Percentiles rank a stretch among this genome's conserved stretches.
Evolutionary conservation across 2,888 invertebrate species (phyloP).

Genomic region (Lordiphosa andalusiaca): DNA sequence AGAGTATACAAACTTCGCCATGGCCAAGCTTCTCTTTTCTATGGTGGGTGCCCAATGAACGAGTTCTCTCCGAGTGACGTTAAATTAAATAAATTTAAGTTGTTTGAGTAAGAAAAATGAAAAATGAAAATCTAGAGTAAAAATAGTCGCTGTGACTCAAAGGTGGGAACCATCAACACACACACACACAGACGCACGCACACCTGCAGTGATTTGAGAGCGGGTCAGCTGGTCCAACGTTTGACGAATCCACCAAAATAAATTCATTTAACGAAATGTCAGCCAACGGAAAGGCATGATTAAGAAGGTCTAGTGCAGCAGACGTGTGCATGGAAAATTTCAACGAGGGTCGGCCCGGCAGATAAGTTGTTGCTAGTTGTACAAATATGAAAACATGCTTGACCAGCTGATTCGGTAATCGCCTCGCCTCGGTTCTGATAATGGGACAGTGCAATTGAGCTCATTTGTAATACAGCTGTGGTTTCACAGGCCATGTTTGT

Average conservation of each 20-base stretch:
- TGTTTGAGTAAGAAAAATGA: constrained; percentile 37
- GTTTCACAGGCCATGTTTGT: constrained; percentile 19
- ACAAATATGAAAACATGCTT: constrained; percentile 28
- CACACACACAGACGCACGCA: constrained; percentile 22
- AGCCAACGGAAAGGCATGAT: too few relatives aligned
- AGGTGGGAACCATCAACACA: constrained; percentile 1
- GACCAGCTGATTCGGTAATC: constrained; percentile 45
- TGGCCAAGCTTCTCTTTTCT: constrained; percentile 3
- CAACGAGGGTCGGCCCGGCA: constrained; percentile 8
- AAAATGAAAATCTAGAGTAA: constrained; percentile 64
- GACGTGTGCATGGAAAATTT: constrained; percentile 46
- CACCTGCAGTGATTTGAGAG: constrained; percentile 52
- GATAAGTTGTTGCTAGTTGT: too few relatives aligned
- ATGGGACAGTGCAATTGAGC: constrained; percentile 13
- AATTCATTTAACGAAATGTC: constrained; percentile 8
- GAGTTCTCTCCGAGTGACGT: constrained; percentile 32
- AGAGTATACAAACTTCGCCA: constrained; percentile 34
- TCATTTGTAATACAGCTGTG: constrained; percentile 12
- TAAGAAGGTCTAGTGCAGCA: constrained; percentile 13
- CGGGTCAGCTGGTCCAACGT: constrained; percentile 42
- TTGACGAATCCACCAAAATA: constrained; percentile 43
- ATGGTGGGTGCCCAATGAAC: constrained; percentile 11
- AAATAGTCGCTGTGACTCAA: constrained; percentile 71
- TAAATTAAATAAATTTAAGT: constrained; percentile 49
- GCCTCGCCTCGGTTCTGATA: constrained; percentile 13